Base-by-base conservation (phyloP, 1,140 invertebrate genomes). In the Acyrthosiphon pisum region DNA sequence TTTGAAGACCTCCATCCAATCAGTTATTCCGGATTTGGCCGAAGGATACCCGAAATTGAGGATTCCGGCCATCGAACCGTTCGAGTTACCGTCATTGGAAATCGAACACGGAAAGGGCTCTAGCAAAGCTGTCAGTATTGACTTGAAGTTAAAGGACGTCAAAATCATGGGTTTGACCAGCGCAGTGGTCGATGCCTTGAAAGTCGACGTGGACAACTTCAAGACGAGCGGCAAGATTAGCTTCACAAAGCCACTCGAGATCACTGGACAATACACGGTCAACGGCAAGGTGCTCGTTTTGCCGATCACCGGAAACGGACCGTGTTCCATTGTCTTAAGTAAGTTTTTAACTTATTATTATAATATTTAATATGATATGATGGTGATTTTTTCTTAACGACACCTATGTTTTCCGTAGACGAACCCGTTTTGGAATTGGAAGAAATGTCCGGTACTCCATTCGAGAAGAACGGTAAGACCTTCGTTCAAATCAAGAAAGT, bases 71-170 rank as follows among this genome's bases (percentile, higher is more conserved):
- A 91, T 95, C 4, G 95, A 95, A 88, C 94, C 94, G 2, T 94
- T 95, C 6, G n/a, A 91, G n/a, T 91, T 95, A 1, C 93, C 94
- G 76, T 90, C 94, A 3, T 81, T 95, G 53, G 93, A 94, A 46
- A 94, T 94, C 9, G 93, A 94, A 41, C 94, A 94, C 93, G 94
- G 94, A 8, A 93, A 90, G 23, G 94, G 94, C 23, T 56, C 90
- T 26, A 86, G 81, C 35, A 86, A 84, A 44, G 94, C 95, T 18
- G 94, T 95, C 3, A 94, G 94, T 44, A 94, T 95, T 37, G 94
- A 95, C n/a, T 91, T 96, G 6, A 94, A 93, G 53, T 95, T 96
- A n/a, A 94, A 87, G 14, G 94, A 96, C 35, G 93, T 95, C 3
- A 94, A 95, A 37, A 94, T 96, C 9, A 35, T 94, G 68, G 95